Percentiles rank a stretch among this genome's conserved stretches.
These are phyloP conservation scores for Cepphus grylle DNA, from an alignment of 2,113 vertebrate species.

Conservation along the genomic window DNA sequence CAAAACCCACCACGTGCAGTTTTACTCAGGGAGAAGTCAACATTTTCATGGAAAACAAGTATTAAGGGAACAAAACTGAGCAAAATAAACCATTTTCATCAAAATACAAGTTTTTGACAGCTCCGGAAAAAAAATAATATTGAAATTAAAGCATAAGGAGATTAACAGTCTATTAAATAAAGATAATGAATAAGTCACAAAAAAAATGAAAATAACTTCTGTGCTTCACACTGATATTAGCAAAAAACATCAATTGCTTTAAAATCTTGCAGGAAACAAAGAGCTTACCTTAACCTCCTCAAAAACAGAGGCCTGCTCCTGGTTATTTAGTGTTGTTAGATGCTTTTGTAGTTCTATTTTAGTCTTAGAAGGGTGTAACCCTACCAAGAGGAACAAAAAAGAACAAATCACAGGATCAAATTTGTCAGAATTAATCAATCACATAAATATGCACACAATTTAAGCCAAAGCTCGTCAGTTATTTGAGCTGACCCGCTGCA, in stretches of 20 bases:
- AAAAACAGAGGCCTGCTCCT: conserved; percentile 91
- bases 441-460: not conserved
- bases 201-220: not conserved
- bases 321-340: conserved; percentile 87
- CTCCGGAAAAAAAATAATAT: not conserved
- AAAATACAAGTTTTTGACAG: not conserved
- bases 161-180: not conserved
- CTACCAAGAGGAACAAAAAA: conserved; percentile 64
- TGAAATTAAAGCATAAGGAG: not conserved
- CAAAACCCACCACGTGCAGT: not conserved
- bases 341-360: conserved; percentile 95
- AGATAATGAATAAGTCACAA: not conserved
- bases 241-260: not conserved
- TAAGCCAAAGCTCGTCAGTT: not conserved
- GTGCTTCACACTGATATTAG: not conserved
- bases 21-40: not conserved
- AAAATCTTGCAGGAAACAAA: not conserved
- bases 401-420: not conserved
- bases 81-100: not conserved
- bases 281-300: conserved; percentile 88
- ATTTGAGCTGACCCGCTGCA: not conserved
- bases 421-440: not conserved
- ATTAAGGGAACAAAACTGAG: not conserved
- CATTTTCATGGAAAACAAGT: not conserved
- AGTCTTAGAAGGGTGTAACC: conserved; percentile 87